A percentile compares a stretch with the other conserved stretches of the same genome.
phyloP scores from a whole-genome alignment of 2,113 vertebrate species.

The Amphiprion ocellaris region DNA sequence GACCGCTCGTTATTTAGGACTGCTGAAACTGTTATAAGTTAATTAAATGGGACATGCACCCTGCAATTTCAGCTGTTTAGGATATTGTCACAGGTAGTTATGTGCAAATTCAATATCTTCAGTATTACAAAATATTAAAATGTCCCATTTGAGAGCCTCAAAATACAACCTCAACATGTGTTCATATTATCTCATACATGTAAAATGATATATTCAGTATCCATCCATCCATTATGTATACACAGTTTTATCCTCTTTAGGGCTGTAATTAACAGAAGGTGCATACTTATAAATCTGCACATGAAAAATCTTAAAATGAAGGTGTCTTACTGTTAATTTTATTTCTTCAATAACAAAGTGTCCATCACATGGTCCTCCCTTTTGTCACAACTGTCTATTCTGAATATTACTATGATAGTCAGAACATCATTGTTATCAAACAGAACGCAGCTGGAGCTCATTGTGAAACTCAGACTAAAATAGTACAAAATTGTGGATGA shows the following conservation, averaged over 20 bases:
- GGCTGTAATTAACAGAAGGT: not conserved
- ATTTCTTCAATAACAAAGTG: not conserved
- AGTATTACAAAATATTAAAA: no score
- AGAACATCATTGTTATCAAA: not conserved
- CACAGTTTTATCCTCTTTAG: no score
- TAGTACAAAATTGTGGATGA: not conserved
- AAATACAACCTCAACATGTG: not conserved
- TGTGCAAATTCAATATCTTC: not conserved
- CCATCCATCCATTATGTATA: no score
- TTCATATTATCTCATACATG: not conserved
- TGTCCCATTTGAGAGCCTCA: not conserved
- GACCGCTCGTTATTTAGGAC: conserved; percentile 6
- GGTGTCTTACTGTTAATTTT: not conserved
- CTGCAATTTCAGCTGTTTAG: conserved; percentile 2
- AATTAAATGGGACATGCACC: not conserved
- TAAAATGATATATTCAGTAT: not conserved
- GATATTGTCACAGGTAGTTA: not conserved
- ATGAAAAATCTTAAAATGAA: not conserved
- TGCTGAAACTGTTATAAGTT: not conserved
- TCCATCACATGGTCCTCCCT: not conserved
- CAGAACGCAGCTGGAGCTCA: no score
- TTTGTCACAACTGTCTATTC: not conserved
- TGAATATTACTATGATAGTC: not conserved
- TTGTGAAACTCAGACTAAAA: not conserved
- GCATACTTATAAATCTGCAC: not conserved